phyloP scores from a whole-genome alignment of 2,797 vertebrate species.

The Cyprinodon diabolis region DNA sequence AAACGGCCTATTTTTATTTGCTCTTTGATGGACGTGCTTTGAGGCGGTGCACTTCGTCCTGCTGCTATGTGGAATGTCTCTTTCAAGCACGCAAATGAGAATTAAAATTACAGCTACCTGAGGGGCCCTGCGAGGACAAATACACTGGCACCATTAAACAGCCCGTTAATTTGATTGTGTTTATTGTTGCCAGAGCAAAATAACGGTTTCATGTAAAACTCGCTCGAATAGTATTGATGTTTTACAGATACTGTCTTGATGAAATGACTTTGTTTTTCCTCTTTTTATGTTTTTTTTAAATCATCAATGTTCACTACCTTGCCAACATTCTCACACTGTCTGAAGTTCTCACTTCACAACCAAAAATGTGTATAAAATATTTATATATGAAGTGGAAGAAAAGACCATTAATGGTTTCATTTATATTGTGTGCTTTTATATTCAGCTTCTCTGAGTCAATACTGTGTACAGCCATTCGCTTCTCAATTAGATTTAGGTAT shows the following conservation, averaged over 20 bases:
- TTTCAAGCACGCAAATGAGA: slow-evolving; percentile 28
- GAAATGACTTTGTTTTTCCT: not conserved
- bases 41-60: slow-evolving; percentile 36
- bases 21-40: slow-evolving; percentile 69
- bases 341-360: not conserved
- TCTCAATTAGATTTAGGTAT: not conserved
- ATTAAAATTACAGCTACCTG: slow-evolving; percentile 44
- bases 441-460: too few species aligned
- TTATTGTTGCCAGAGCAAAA: slow-evolving; percentile 44
- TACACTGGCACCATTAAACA: slow-evolving; percentile 21
- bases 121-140: slow-evolving; percentile 13
- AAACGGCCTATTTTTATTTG: slow-evolving; percentile 73
- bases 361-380: not conserved
- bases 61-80: slow-evolving; percentile 29
- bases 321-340: not conserved
- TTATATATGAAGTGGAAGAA: not conserved
- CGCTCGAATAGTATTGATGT: not conserved
- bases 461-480: not conserved
- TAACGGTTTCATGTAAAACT: slow-evolving; percentile 10
- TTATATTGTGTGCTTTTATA: not conserved
- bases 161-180: slow-evolving; percentile 33
- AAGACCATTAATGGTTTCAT: not conserved
- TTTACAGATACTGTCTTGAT: not conserved
- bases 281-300: not conserved
- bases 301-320: not conserved